Base-by-base conservation (phyloP, 2,888 invertebrate genomes). In the Plutella xylostella region DNA sequence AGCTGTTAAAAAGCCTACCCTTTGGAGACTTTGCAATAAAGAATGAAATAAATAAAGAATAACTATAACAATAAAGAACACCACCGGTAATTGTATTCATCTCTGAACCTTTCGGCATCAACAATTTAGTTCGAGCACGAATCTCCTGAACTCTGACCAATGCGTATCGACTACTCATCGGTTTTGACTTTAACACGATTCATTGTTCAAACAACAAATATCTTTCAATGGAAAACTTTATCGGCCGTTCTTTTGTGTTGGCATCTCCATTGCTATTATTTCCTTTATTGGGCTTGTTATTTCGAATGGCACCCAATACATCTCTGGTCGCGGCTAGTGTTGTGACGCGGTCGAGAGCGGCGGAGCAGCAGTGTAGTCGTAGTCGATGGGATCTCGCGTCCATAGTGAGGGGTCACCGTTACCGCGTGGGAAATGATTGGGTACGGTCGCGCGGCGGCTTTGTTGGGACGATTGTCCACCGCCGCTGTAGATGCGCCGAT, bases 401-500 rank as follows among this genome's bases (percentile, higher is more conserved):
- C n/a, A n/a, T 25, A 19, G 18, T 30, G 31, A 14, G 30, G 68
- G 65, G 61, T 67, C 68, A 76, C 82, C 80, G 82, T 80, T 83
- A 83, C 71, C 74, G 72, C 82, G 82, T 83, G 82, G 82, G 82
- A 83, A 80, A 76, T 75, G 75, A 76, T 77, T 74, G 76, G 74
- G 71, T 65, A 62, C 62, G 61, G 63, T 54, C 57, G 59, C 65
- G 60, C 72, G 72, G 73, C 65, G 67, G 73, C 80, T 82, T 83
- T 83, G 82, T 82, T 83, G 79, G 74, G 79, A 72, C 74, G 79
- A 80, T 77, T 82, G 82, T 83, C 80, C 82, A 79, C 79, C 63
- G 65, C 72, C 69, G 70, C 72, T 69, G 74, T 76, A 82, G 82
- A 82, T 82, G 75, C 58, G 61, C 63, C 73, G 82, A 82, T 83